Evolutionary conservation across 2,888 invertebrate species (phyloP).

Genomic region (Anticlea derivata): DNA sequence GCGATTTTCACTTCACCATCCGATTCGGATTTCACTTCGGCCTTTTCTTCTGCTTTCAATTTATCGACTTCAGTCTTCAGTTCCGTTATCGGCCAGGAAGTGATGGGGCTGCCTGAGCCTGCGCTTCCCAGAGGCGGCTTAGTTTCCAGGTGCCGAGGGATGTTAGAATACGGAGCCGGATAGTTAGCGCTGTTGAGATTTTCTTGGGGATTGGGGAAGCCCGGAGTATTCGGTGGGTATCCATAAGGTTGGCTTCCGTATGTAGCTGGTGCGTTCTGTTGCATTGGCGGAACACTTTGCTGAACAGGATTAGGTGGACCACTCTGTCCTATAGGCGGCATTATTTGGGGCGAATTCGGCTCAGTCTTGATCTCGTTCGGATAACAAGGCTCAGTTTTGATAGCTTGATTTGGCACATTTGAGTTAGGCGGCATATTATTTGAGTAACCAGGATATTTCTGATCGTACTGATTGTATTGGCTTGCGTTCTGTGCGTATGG

Average conservation of each 20-base stretch:
- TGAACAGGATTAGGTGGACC: constrained; percentile 29
- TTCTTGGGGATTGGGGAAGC: constrained; percentile 55
- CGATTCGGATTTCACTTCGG: constrained; percentile 78
- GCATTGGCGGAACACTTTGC: constrained; percentile 52
- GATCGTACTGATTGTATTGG: constrained; percentile 64
- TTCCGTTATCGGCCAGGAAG: constrained; percentile 74
- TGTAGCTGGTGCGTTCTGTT: constrained; percentile 45
- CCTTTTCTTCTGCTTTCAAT: constrained; percentile 73
- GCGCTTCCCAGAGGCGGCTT: constrained; percentile 71
- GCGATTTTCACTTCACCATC: constrained; percentile 81
- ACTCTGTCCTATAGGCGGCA: constrained; percentile 31
- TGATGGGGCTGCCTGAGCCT: constrained; percentile 66
- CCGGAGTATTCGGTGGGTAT: constrained; percentile 55
- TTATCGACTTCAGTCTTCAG: constrained; percentile 74
- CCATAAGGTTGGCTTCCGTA: constrained; percentile 57
- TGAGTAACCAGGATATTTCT: constrained; percentile 61
- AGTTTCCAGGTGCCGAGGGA: constrained; percentile 63
- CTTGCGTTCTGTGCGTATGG: constrained; percentile 56
- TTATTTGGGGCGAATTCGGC: constrained; percentile 32
- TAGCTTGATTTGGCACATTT: constrained; percentile 37
- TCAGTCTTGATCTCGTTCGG: constrained; percentile 33
- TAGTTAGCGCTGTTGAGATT: constrained; percentile 53
- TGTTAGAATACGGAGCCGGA: constrained; percentile 59
- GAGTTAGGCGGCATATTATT: constrained; percentile 55
- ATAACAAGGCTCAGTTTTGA: constrained; percentile 32